Evolutionary conservation across 2,888 invertebrate species (phyloP), one percentile per base, ranked within the genome.

Genomic region (Aporophyla nigra): DNA sequence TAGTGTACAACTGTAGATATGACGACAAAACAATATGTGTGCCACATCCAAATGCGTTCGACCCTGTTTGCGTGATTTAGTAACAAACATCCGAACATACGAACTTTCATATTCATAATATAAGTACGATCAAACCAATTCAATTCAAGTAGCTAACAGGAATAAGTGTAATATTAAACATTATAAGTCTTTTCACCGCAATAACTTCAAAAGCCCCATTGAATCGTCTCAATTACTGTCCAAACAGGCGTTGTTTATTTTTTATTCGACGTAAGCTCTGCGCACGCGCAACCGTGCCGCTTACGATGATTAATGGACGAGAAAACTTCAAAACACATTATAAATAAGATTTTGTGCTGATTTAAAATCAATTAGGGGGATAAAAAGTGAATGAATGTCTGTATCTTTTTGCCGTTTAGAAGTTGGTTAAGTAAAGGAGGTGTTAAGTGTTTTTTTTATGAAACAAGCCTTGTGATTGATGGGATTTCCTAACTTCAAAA

Each of bases 161-260:
- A 46, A 66, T 74, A 71, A 78, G 63, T 73, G 43, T 43, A 43
- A 43, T 43, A 43, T 43, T 9, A 43, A 43, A 43, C 9, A 43
- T 43, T 1, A 43, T 74, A 74, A 78, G 63, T 73, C 24, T 51
- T 16, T 21, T 33, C n/a, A 33, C 27, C 51, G 27, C 46, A 9
- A 51, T 58, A 63, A 58, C 21, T 56, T 68, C 61, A 65, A 68
- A 75, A 68, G 76, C 33, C 16, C 24, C 56, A 74, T 84, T 76
- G 80, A 76, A 74, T 62, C 24, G 68, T 80, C 76, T 83, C 83
- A 80, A 84, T 84, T 83, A 80, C 80, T 68, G 63, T 71, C 73
- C 68, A 51, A 49, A 56, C 53, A 16, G 21, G 40, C 43, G 21
- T 70, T 19, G 14, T 59, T 70, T 24, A 6, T 83, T 83, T 82